Base-by-base conservation (phyloP, 2,113 vertebrate genomes). In the Talpa occidentalis region DNA sequence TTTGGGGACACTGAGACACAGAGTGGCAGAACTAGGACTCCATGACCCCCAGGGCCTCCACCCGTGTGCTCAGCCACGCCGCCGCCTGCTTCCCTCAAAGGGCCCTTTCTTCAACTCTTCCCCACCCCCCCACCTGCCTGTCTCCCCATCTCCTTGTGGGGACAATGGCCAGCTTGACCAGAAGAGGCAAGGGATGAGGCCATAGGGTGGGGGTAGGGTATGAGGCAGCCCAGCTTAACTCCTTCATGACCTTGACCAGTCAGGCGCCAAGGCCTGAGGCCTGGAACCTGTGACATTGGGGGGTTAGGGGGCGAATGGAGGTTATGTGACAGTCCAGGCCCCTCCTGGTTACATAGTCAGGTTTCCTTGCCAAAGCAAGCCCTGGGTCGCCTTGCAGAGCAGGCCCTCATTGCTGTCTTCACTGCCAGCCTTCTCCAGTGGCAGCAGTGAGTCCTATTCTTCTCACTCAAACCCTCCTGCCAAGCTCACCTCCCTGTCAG, bases 401-500 rank as follows among this genome's bases (percentile, higher is more conserved):
- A 22, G 54, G 6, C 54, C 6, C 21, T 21, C 6, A 21, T 22
- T 21, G 21, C 54, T 8, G 19, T 6, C 21, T 56, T 21, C 24
- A 6, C 54, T 56, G 54, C 54, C 52, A 54, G 52, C 5, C 7
- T 35, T n/a, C 42, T 47, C 9, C 19, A 0, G 16, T 28, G 0
- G 2, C 47, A 6, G 4, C 5, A 0, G 26, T 66, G 47, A 60
- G 81, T 74, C 22, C 28, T 40, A 4, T 7, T 4, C 12, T 47
- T 19, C 24, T 81, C 26, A 6, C 35, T 4, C 0, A 52, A 30
- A 4, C 10, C 24, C 6, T 26, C 42, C 5, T 69, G 59, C 42
- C 26, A 42, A 9, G 1, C 10, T 1, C 0, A 1, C 14, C 26
- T 66, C 15, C 26, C 10, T n/a, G 0, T 42, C 0, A 3, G 49